Percentiles rank a stretch among this genome's conserved stretches.
Conservation (phyloP, 35 echinoderm and acorn worm species). For the Amphiura filiformis region DNA sequence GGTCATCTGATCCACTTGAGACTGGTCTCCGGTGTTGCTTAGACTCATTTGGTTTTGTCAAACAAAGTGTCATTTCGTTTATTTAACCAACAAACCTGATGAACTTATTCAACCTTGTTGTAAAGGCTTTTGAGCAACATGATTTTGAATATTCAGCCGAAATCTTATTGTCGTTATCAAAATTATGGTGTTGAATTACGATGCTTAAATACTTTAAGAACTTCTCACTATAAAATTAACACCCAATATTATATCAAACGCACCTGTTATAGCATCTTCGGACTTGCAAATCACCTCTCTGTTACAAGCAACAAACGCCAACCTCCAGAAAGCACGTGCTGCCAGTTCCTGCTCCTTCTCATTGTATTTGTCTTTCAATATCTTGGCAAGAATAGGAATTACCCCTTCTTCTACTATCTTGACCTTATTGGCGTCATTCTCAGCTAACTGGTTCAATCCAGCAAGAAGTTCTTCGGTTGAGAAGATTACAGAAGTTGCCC, state of each 20-base stretch:
- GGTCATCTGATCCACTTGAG: too few species aligned
- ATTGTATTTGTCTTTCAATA: conserved; percentile 41
- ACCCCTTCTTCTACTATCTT: conserved; percentile 72
- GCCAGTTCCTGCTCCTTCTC: conserved; percentile 54
- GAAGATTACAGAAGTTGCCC: conserved; percentile 39
- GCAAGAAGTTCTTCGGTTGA: conserved; percentile 58
- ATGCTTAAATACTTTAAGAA: not conserved
- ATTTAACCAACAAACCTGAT: not conserved
- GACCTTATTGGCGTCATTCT: conserved; percentile 83
- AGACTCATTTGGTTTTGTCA: too few species aligned
- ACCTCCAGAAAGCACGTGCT: conserved; percentile 54
- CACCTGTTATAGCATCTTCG: conserved; percentile 61
- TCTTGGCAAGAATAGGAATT: conserved; percentile 30
- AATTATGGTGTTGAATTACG: not conserved
- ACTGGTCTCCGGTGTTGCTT: too few species aligned
- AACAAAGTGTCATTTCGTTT: too few species aligned
- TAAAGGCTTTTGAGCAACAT: not conserved
- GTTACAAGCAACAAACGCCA: conserved; percentile 76
- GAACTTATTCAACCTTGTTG: not conserved
- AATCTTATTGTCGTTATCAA: too few species aligned
- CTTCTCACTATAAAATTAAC: not conserved
- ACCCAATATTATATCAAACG: not conserved
- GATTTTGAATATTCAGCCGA: too few species aligned
- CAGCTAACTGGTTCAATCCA: conserved; percentile 74
- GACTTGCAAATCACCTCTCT: conserved; percentile 52